Base-by-base conservation (phyloP, 2,113 vertebrate species). In the Myxocyprinus asiaticus region DNA sequence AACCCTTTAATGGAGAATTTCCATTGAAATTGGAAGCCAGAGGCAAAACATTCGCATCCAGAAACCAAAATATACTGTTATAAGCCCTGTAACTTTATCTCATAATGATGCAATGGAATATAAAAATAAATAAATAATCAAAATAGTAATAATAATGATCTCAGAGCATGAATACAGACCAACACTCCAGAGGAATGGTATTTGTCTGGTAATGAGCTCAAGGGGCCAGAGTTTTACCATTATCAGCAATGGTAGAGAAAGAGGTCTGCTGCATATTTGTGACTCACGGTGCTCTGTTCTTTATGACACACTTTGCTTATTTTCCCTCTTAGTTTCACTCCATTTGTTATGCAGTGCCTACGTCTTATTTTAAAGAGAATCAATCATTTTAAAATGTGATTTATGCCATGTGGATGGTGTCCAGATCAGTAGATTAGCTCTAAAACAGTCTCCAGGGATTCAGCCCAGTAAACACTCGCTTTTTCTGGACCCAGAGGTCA, bases 311-410 rank as follows among this genome's bases (percentile, higher is more conserved):
- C 69, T 75, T 80, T 82, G 67, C 86, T 80, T 83, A 67, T 85
- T 85, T 81, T 79, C 62, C 80, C 77, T 81, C 76, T 81, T 72
- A 77, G 81, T 85, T 79, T 67, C 63, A 56, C 66, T 77, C 47
- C 78, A 83, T 86, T 87, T 82, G 85, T 88, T 79, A 82, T 83
- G 81, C 67, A 81, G 76, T 71, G 79, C 77, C 59, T 73, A 74
- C 85, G 85, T 88, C 78, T 84, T 43, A 84, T 85, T 86, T 88
- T 77, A 81, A 78, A 81, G 63, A 65, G 67, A 86, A 91, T 90
- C 82, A 87, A 87, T 90, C 88, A 88, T 83, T 87, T 90, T 87
- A 83, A 84, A 87, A 87, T 87, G 85, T 86, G 87, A 92, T 88
- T 87, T 88, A 81, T 85, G 87, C 86, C 79, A 73, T 74, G 78